Base-by-base conservation (phyloP, 2,113 vertebrate genomes). In the Pluvianellus socialis region DNA sequence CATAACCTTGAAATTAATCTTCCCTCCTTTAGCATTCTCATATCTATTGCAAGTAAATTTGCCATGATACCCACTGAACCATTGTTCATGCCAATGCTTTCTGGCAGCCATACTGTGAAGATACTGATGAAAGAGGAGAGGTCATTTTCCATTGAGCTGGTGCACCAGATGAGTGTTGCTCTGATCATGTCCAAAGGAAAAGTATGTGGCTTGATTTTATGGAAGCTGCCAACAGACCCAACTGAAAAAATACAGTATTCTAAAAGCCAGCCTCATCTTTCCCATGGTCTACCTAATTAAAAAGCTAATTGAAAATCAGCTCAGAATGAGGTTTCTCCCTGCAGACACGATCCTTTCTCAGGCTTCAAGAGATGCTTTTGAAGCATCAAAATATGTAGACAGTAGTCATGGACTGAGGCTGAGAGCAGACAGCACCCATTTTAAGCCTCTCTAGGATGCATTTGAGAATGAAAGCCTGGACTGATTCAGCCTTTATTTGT, bases 1-100 rank as follows among this genome's bases (percentile, higher is more conserved):
- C 55, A 22, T 55, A 87, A 91, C n/a, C n/a, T 85, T 90, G 67
- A 93, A 88, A 94, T 73, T n/a, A 83, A 83, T 86, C 12, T 86
- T 77, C 79, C 12, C 22, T 93, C 55, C 32, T 76, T 94, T 74
- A 86, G 14, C 26, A 44, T 74, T 75, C 44, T 56, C 21, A 5
- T 40, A 80, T 33, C 45, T 53, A 19, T 61, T 55, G 30, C n/a
- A 53, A 61, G 44, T 38, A 50, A 91, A 86, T 9, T 44, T 90
- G 8, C 7, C 79, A 9, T 30, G 32, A 9, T 71, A 35, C 30
- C 18, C 8, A 0, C 45, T 76, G 56, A 67, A 56, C 14, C 12
- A 12, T 38, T 42, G 88, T 91, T 71, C 76, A 55, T 21, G 50
- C 9, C 66, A 80, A 4, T 65, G 56, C 38, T 76, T 52, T 79